Evolutionary conservation across 2,888 invertebrate genomes (phyloP).

Genomic region (Parthenolecanium corni): DNA sequence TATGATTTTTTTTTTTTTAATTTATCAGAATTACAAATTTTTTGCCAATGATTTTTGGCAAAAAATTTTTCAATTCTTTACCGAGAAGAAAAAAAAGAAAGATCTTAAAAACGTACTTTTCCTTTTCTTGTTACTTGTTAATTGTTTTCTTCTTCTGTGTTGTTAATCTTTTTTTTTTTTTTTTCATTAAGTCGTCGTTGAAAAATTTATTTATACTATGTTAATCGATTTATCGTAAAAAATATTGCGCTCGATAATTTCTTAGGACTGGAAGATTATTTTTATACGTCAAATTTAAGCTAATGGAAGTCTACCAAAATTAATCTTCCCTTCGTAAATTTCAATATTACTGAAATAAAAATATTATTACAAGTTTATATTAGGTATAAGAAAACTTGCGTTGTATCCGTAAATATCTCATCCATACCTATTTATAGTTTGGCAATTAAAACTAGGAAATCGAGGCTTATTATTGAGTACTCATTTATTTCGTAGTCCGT

Average conservation of each 20-base stretch:
- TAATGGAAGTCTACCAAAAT: neutral
- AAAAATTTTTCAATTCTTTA: too few relatives aligned
- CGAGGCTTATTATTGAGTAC: neutral
- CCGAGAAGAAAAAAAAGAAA: neutral
- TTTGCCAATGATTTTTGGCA: too few relatives aligned
- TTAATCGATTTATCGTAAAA: neutral
- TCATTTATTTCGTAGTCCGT: constrained; percentile 18
- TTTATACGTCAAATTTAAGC: neutral
- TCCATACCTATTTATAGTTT: neutral
- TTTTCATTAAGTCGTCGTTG: constrained; percentile 14
- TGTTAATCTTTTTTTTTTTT: constrained; percentile 18
- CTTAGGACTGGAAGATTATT: constrained; percentile 4
- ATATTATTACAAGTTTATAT: neutral
- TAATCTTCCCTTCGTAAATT: neutral
- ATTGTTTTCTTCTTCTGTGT: constrained; percentile 19
- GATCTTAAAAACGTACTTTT: neutral
- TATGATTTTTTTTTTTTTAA: too few relatives aligned
- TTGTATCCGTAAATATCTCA: neutral
- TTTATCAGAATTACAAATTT: too few relatives aligned
- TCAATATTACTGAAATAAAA: constrained; percentile 9
- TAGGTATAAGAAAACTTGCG: neutral
- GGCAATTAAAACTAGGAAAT: too few relatives aligned
- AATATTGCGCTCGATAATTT: too few relatives aligned
- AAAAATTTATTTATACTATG: constrained; percentile 2
- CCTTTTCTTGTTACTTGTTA: constrained; percentile 12